Evolutionary conservation across 2,113 vertebrate genomes (phyloP).

Genomic region (Poeciliopsis occidentalis): DNA sequence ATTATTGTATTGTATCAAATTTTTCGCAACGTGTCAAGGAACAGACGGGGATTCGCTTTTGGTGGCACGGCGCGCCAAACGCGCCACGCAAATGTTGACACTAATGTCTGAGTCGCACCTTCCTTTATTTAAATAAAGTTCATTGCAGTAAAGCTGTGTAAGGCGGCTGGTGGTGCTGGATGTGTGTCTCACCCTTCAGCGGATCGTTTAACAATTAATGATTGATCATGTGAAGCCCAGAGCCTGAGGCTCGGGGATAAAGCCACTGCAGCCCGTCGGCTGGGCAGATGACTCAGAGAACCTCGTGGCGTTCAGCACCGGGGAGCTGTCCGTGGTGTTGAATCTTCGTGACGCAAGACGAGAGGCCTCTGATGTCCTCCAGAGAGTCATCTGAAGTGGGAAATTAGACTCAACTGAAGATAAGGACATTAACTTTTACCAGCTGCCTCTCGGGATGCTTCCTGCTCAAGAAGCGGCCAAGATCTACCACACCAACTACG

Average conservation of each 20-base stretch:
- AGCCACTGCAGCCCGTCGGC: background rate
- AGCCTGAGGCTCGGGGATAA: background rate
- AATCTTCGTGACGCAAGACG: background rate
- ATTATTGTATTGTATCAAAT: too few relatives aligned
- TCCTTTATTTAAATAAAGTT: background rate
- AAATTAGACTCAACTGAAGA: background rate
- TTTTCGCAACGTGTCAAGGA: too few relatives aligned
- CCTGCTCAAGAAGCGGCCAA: constrained; percentile 93
- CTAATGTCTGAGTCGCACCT: too few relatives aligned
- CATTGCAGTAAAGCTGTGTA: background rate
- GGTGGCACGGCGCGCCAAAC: too few relatives aligned
- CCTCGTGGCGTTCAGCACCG: background rate
- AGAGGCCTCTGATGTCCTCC: background rate
- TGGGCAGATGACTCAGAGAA: background rate
- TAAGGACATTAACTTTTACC: background rate
- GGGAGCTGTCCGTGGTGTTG: constrained; percentile 19
- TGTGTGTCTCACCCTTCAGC: background rate
- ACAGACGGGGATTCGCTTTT: too few relatives aligned
- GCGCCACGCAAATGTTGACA: too few relatives aligned
- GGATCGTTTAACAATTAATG: constrained; percentile 72
- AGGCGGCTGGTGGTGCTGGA: background rate
- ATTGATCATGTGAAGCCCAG: constrained; percentile 49
- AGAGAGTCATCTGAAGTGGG: background rate
- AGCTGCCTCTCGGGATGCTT: constrained; percentile 72
- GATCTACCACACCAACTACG: constrained; percentile 98